These are phyloP conservation scores for Pterostichus madidus DNA, from an alignment of 2,888 invertebrate species.

Conservation along the genomic window DNA sequence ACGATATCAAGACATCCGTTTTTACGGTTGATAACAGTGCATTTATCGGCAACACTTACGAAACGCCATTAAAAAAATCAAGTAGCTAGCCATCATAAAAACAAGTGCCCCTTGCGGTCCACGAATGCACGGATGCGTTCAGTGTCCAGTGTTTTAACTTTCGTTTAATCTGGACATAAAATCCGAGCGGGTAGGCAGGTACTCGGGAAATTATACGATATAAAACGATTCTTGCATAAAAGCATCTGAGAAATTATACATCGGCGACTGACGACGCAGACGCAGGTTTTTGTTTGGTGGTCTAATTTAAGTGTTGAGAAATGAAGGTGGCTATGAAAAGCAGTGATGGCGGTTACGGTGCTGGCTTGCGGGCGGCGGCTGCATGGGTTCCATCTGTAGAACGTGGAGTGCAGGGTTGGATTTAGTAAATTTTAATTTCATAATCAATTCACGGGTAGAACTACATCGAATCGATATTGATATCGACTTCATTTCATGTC, in stretches of 20 bases:
- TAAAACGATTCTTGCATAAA: constrained; percentile 62
- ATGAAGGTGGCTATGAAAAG: too few species aligned
- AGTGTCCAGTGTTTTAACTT: constrained; percentile 48
- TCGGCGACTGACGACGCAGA: background rate
- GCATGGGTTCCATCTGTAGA: background rate
- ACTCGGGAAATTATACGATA: constrained; percentile 63
- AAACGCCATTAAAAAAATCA: constrained; percentile 33
- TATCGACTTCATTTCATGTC: too few species aligned
- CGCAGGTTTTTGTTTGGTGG: constrained; percentile 25
- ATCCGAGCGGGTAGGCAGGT: constrained; percentile 51
- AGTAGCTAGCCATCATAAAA: constrained; percentile 8
- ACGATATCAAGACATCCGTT: constrained; percentile 28
- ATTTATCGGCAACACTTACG: constrained; percentile 19
- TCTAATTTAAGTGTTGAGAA: constrained; percentile 18
- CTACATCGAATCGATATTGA: too few species aligned
- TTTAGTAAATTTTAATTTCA: background rate
- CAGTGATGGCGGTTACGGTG: background rate
- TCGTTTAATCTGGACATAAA: constrained; percentile 62
- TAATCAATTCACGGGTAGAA: too few species aligned
- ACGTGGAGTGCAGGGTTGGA: background rate
- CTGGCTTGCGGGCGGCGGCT: constrained; percentile 23
- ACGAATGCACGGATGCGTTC: constrained; percentile 5
- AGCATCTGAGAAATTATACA: constrained; percentile 56
- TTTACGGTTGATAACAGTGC: constrained; percentile 23
- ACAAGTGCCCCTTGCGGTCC: constrained; percentile 20